phyloP scores from a whole-genome alignment of 2,888 invertebrate species.

The Seira ritae region DNA sequence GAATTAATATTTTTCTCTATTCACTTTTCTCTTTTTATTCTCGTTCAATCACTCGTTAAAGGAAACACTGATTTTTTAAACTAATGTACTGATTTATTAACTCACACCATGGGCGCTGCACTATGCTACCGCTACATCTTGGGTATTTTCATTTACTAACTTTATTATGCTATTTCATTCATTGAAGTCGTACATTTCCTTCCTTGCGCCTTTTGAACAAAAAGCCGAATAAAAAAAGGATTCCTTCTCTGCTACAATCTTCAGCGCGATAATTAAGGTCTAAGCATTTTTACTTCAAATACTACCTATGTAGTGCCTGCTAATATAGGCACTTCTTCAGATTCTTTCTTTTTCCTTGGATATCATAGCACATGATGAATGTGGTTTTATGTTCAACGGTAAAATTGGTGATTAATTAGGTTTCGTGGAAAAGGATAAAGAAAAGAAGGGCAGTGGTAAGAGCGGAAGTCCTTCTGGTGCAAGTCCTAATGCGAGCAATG shows the following conservation, averaged over 20 bases:
- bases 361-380: not conserved
- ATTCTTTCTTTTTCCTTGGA: not conserved
- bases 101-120: slow-evolving; percentile 1
- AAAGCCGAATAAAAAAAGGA: too few species aligned
- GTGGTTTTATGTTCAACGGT: slow-evolving; percentile 30
- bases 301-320: too few species aligned
- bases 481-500: slow-evolving; percentile 75
- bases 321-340: not conserved
- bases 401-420: slow-evolving; percentile 61
- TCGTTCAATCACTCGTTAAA: too few species aligned
- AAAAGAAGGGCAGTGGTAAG: slow-evolving; percentile 68
- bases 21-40: too few species aligned
- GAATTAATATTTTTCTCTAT: too few species aligned
- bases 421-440: slow-evolving; percentile 72
- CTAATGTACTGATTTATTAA: not conserved
- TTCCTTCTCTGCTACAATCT: too few species aligned
- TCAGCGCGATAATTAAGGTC: too few species aligned
- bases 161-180: too few species aligned
- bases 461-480: slow-evolving; percentile 70
- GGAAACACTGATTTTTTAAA: too few species aligned
- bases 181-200: too few species aligned
- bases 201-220: too few species aligned
- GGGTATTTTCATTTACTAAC: not conserved
- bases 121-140: slow-evolving; percentile 10
- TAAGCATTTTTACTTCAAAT: too few species aligned